Evolutionary conservation across 2,113 vertebrate genomes (phyloP), one percentile per base, ranked within the genome.

Genomic region (Abramis brama): DNA sequence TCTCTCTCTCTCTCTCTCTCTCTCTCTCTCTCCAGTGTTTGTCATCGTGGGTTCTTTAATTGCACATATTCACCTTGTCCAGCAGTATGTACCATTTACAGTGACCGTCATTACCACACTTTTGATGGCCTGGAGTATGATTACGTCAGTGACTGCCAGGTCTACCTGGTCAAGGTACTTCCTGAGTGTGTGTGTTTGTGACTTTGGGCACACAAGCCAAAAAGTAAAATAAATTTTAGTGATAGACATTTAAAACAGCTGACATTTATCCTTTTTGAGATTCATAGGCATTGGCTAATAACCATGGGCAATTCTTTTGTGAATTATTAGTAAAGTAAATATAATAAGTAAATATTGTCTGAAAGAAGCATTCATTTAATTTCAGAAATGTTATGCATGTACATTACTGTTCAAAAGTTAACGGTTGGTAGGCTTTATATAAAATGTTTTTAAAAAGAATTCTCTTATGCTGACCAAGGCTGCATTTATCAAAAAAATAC

Each of bases 51-150:
- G 0, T 94, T 96, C 91, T 99, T 99, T 90, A 99, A 96, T 88
- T 99, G 98, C 89, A 99, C 96, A 6, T 96, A 96, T 89, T 96
- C 96, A 43, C 97, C 98, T 0, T 99, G 98, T 89, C 98, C 98
- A 12, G 96, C 97, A 12, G 96, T 99, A 19, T 99, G 98, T 83
- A 98, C 97, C 0, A 71, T 98, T 66, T 99, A 99, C 89, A 98
- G 97, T 8, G 98, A 99, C 90, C 92, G 97, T 19, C 98, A 99
- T 88, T 99, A 99, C 90, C 96, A 98, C 85, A 98, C 97, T 57
- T 99, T 99, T 85, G 98, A 99, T 7, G 98, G 98, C 6, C 81
- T 99, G 55, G 98, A 99, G 86, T 99, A 98, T 85, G 98, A 99
- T 89, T 99, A 97, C 87, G 91, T 96, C 91, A 97, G 97, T 83